A percentile compares a stretch with the other conserved stretches of the same genome.
Conservation (phyloP, 2,888 invertebrate species). For the Hanleya hanleyi region DNA sequence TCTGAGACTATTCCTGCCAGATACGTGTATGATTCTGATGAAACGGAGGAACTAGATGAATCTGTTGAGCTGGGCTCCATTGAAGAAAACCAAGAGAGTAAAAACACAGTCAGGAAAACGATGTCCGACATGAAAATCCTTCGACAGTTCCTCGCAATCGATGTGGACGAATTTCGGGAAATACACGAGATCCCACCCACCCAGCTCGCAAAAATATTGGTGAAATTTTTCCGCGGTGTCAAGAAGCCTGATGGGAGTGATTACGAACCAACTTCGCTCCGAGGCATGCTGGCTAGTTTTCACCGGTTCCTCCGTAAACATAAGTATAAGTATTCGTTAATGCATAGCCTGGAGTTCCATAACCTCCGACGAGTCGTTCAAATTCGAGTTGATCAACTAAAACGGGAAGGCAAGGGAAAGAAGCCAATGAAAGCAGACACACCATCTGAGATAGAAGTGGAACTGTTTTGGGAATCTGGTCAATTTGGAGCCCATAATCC, state of each 20-base stretch:
- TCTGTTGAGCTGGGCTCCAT: no score
- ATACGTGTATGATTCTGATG: no score
- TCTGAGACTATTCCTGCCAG: no score
- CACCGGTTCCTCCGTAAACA: background rate
- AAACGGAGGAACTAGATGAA: no score
- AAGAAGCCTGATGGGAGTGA: slow-evolving; percentile 13
- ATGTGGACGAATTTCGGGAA: no score
- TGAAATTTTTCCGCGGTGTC: no score
- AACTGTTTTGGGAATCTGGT: background rate
- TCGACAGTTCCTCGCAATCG: no score
- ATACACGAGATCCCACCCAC: no score
- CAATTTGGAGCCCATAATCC: background rate
- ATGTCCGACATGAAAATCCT: no score
- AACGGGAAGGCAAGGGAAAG: slow-evolving; percentile 9
- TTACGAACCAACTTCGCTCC: background rate
- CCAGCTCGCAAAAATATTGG: no score
- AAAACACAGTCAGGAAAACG: no score
- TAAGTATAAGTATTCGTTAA: background rate
- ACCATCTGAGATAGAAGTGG: slow-evolving; percentile 8
- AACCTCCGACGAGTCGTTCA: background rate
- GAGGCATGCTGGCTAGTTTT: background rate
- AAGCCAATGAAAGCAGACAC: slow-evolving; percentile 5
- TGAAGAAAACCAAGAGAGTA: no score
- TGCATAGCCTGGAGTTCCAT: background rate
- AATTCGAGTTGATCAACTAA: background rate